Percentiles rank a stretch among this genome's conserved stretches.
Conservation (phyloP, 2,113 vertebrate species). For the Chionodraco myersi region DNA sequence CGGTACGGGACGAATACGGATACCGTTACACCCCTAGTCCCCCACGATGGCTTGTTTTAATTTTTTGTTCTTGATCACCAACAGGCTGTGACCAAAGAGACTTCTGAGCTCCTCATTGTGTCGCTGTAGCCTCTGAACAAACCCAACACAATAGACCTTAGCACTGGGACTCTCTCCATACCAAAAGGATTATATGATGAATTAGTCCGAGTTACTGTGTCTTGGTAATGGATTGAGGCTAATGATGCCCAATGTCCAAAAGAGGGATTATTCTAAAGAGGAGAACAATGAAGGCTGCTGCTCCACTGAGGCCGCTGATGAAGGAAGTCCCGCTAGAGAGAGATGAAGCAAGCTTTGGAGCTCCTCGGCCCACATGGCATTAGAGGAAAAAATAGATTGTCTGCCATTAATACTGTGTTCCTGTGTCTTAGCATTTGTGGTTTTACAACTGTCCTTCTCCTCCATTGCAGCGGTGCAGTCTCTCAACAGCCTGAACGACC, state of each 20-base stretch:
- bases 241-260: conserved; percentile 70
- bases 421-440: neutral
- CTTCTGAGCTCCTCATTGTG: neutral
- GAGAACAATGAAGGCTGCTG: conserved; percentile 35
- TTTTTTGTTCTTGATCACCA: conserved; percentile 10
- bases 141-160: conserved; percentile 38
- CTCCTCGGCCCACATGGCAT: neutral
- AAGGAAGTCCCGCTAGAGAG: conserved; percentile 25
- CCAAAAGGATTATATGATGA: conserved; percentile 57
- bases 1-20: too few relatives aligned
- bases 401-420: neutral
- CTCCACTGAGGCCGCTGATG: conserved; percentile 8
- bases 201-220: conserved; percentile 59
- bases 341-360: conserved; percentile 12
- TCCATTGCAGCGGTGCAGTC: conserved; percentile 90
- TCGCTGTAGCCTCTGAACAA: neutral
- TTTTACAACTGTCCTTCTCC: neutral
- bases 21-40: neutral
- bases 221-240: conserved; percentile 71
- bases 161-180: conserved; percentile 22
- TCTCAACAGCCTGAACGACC: conserved; percentile 92
- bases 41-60: conserved; percentile 11
- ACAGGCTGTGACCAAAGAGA: conserved; percentile 12
- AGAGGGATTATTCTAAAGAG: conserved; percentile 70
- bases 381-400: neutral